phyloP scores from a whole-genome alignment of 2,888 invertebrate species.

The Temnothorax rugatulus region DNA sequence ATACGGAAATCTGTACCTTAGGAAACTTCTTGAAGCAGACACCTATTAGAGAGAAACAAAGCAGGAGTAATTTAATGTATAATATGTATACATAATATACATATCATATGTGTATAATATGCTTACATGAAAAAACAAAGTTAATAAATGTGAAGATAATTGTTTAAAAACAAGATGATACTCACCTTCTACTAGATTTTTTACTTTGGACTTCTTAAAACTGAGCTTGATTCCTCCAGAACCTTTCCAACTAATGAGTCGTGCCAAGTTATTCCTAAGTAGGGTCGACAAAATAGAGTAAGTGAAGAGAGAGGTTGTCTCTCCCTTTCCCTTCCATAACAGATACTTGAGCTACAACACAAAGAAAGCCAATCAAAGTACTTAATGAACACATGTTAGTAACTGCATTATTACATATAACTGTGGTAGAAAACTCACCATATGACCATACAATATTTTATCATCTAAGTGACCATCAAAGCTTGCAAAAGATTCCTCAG shows the following conservation, averaged over 20 bases:
- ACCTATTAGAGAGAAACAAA: background rate
- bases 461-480: background rate
- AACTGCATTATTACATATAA: background rate
- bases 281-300: conserved; percentile 6
- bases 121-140: no score
- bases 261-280: conserved; percentile 3
- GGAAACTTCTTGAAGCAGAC: background rate
- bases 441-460: conserved; percentile 2
- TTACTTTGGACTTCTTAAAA: background rate
- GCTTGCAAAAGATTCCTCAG: background rate
- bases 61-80: background rate
- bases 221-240: background rate
- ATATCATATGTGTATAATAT: no score
- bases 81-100: no score
- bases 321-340: background rate
- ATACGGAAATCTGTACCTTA: background rate
- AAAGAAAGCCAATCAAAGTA: background rate
- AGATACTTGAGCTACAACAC: background rate
- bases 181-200: background rate
- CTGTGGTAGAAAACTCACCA: conserved; percentile 3
- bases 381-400: background rate
- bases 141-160: background rate
- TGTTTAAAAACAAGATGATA: background rate
- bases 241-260: conserved; percentile 2
- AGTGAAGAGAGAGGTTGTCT: background rate